These are phyloP conservation scores for Bradypodion ventrale DNA, from an alignment of 2,797 vertebrate species.

Conservation along the genomic window DNA sequence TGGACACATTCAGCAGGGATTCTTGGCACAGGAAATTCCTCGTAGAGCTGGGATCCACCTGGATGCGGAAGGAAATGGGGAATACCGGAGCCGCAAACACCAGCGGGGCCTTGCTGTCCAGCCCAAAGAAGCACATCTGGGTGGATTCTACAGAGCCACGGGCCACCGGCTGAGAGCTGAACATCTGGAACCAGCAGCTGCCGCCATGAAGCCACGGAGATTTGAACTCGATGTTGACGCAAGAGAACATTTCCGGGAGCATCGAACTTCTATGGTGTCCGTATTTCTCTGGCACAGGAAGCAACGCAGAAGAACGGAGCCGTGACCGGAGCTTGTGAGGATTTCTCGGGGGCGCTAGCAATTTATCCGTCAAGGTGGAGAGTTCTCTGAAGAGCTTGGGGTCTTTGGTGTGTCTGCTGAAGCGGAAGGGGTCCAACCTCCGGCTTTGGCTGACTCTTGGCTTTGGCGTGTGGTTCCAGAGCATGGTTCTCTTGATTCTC, in stretches of 20 bases:
- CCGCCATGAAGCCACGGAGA: constrained; percentile 63
- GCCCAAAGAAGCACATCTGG: constrained; percentile 58
- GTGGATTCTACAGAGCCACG: constrained; percentile 69
- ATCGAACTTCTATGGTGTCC: constrained; percentile 62
- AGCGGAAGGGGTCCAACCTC: constrained; percentile 53
- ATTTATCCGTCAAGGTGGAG: constrained; percentile 69
- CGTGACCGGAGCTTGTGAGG: constrained; percentile 16
- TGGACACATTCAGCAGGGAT: constrained; percentile 57
- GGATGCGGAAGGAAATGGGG: constrained; percentile 69
- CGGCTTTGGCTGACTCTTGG: constrained; percentile 52
- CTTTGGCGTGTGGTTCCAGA: constrained; percentile 51
- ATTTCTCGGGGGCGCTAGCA: constrained; percentile 61
- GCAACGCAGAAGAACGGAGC: constrained; percentile 60
- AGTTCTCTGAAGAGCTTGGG: constrained; percentile 70
- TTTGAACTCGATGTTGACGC: constrained; percentile 62
- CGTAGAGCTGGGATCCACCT: constrained; percentile 50
- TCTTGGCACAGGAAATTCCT: constrained; percentile 51
- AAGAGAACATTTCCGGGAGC: constrained; percentile 73
- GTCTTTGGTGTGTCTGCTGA: constrained; percentile 74
- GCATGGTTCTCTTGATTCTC: constrained; percentile 37
- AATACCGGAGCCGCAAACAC: constrained; percentile 52
- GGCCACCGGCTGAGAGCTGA: constrained; percentile 67
- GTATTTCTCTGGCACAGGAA: constrained; percentile 63
- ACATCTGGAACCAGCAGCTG: constrained; percentile 63
- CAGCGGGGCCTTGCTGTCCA: constrained; percentile 55